phyloP scores from a whole-genome alignment of 1,140 invertebrate genomes.

The Frieseomelitta varia region DNA sequence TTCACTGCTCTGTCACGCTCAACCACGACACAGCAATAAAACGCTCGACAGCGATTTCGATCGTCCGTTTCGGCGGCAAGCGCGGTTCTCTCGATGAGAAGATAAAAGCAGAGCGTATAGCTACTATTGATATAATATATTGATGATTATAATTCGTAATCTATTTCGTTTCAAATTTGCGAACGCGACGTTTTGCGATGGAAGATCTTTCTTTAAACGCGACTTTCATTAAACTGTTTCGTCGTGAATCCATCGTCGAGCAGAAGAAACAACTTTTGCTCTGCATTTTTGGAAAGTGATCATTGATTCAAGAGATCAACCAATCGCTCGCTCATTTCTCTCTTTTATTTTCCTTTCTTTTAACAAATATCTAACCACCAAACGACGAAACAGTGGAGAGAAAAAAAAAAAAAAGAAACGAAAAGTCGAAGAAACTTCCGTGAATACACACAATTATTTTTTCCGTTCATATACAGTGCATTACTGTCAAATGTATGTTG shows the following conservation, averaged over 20 bases:
- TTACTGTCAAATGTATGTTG: not conserved
- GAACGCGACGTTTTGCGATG: constrained; percentile 19
- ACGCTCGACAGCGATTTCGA: not conserved
- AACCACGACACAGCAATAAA: constrained; percentile 34
- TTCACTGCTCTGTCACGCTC: constrained; percentile 22
- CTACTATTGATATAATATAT: not conserved
- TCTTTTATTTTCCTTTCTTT: not conserved
- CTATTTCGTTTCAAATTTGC: not conserved
- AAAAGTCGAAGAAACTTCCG: not conserved
- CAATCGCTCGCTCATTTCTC: too few relatives aligned
- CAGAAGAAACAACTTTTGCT: not conserved
- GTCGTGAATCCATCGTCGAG: not conserved
- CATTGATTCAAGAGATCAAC: not conserved
- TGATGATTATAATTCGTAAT: not conserved
- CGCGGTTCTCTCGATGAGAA: not conserved
- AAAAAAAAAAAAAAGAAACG: not conserved
- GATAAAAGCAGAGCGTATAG: constrained; percentile 4
- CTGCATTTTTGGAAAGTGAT: not conserved
- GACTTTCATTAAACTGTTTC: not conserved
- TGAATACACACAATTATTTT: not conserved
- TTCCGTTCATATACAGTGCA: not conserved
- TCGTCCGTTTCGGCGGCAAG: not conserved
- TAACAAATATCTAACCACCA: not conserved
- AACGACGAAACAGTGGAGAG: not conserved
- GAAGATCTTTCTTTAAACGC: constrained; percentile 47